phyloP scores from a whole-genome alignment of 1,140 invertebrate species.

The Magallana angulata region DNA sequence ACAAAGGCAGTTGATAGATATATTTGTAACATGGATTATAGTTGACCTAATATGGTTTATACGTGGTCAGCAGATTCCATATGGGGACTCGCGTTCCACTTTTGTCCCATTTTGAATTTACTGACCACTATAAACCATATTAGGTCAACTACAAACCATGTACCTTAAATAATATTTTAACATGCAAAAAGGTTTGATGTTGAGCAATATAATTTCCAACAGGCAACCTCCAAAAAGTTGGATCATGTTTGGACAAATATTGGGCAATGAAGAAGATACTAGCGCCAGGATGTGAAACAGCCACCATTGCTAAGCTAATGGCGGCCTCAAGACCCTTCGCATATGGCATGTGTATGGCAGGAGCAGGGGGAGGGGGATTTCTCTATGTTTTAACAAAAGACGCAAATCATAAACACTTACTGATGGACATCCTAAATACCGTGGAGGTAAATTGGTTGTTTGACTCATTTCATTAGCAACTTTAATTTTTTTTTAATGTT shows the following conservation, averaged over 20 bases:
- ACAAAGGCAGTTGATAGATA: too few species aligned
- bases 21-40: too few species aligned
- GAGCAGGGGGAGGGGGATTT: constrained; percentile 81
- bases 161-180: too few species aligned
- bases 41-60: too few species aligned
- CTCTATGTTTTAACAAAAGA: constrained; percentile 78
- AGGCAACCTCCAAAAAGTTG: constrained; percentile 78
- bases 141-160: too few species aligned
- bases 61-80: too few species aligned
- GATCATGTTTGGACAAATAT: constrained; percentile 77
- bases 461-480: too few species aligned
- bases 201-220: constrained; percentile 9
- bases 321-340: constrained; percentile 70
- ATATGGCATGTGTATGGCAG: constrained; percentile 78
- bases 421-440: constrained; percentile 2
- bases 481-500: too few species aligned
- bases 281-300: constrained; percentile 81
- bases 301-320: constrained; percentile 76
- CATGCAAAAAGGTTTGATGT: too few species aligned
- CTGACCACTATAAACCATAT: too few species aligned
- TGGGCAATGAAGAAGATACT: constrained; percentile 81
- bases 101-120: too few species aligned
- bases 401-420: neutral
- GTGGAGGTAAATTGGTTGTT: constrained; percentile 19
- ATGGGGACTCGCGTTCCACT: too few species aligned